Evolutionary conservation across 2,113 vertebrate genomes (phyloP).

Genomic region (Phainopepla nitens): DNA sequence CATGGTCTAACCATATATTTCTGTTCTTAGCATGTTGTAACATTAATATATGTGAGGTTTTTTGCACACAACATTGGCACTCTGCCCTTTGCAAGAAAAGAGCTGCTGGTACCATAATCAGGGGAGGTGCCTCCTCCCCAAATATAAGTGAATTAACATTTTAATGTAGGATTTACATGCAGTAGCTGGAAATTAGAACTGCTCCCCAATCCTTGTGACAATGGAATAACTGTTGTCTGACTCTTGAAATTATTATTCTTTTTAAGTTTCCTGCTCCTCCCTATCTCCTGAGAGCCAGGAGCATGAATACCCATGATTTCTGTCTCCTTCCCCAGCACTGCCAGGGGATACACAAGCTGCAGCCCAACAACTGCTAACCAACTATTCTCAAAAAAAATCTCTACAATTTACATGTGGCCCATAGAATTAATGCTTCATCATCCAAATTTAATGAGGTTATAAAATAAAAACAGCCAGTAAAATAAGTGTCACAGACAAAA

Average conservation of each 20-base stretch:
- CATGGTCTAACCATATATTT: not conserved
- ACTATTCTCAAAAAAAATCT: not conserved
- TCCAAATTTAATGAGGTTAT: slow-evolving; percentile 51
- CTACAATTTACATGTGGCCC: not conserved
- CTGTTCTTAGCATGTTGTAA: not conserved
- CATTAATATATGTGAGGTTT: accelerated
- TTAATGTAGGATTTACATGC: not conserved
- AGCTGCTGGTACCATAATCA: not conserved
- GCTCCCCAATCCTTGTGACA: not conserved
- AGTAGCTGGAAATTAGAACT: not conserved
- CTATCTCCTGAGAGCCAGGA: not conserved
- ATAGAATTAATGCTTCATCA: slow-evolving; percentile 46
- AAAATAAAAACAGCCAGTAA: slow-evolving; percentile 54
- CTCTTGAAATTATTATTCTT: not conserved
- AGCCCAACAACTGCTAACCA: not conserved
- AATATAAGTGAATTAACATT: not conserved
- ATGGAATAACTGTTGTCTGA: not conserved
- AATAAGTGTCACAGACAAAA: slow-evolving; percentile 46
- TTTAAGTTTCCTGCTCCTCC: not conserved
- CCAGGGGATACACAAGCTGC: not conserved
- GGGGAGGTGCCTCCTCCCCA: not conserved
- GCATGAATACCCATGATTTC: not conserved
- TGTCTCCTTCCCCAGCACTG: not conserved
- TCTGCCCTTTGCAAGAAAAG: not conserved
- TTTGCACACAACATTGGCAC: not conserved